A percentile compares a stretch with the other conserved stretches of the same genome.
These are phyloP conservation scores for Villa cingulata DNA, from an alignment of 2,888 invertebrate genomes.

Conservation along the genomic window DNA sequence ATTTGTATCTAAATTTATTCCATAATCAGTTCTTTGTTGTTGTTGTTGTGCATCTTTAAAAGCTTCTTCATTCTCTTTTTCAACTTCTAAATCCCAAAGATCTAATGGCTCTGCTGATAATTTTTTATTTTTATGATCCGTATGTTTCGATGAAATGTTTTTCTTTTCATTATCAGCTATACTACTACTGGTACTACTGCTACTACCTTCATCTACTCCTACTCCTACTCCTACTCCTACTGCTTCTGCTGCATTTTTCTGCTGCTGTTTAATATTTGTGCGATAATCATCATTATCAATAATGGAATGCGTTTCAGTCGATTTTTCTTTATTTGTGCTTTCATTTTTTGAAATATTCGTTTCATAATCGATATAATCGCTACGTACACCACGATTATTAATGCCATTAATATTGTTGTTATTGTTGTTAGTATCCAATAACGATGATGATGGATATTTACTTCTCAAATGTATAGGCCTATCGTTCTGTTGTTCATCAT, in stretches of 20 bases:
- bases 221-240: background rate
- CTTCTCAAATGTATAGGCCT: constrained; percentile 30
- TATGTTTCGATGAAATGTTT: no score
- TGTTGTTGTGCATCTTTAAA: constrained; percentile 23
- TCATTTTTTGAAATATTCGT: background rate
- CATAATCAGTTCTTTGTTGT: background rate
- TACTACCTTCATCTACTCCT: background rate
- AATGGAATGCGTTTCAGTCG: no score
- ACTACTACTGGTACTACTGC: background rate
- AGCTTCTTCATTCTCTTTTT: constrained; percentile 39
- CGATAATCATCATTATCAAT: constrained; percentile 7
- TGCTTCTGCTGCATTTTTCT: background rate
- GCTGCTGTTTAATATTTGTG: constrained; percentile 8
- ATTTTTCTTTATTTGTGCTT: no score
- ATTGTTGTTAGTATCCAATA: no score
- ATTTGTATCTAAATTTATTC: no score
- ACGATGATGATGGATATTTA: constrained; percentile 30
- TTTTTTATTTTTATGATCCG: constrained; percentile 12
- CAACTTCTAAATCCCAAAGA: constrained; percentile 44
- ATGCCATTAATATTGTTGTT: constrained; percentile 20
- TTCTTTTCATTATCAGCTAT: constrained; percentile 17
- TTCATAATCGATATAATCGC: constrained; percentile 15
- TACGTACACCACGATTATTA: constrained; percentile 32
- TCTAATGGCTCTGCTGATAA: constrained; percentile 22
- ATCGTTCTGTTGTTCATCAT: constrained; percentile 26